These are phyloP conservation scores for Parus major DNA, from an alignment of 2,113 vertebrate species.

Conservation along the genomic window DNA sequence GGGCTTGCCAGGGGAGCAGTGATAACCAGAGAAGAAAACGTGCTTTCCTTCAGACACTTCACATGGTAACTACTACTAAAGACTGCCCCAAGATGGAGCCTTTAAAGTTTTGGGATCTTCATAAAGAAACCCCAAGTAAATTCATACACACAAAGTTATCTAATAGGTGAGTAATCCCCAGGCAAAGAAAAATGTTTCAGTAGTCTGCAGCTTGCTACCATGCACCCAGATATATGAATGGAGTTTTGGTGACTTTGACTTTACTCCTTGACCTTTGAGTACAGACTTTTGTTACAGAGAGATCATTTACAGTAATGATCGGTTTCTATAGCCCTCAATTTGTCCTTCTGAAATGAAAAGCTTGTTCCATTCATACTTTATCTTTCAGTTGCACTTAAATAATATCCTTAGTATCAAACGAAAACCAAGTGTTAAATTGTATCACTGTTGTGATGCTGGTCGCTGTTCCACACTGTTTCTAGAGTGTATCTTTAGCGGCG, in stretches of 20 bases:
- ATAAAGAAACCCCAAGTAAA: not conserved
- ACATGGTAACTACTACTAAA: not conserved
- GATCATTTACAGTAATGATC: not conserved
- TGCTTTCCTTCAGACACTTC: not conserved
- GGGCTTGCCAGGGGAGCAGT: rapidly evolving
- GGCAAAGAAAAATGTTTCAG: not conserved
- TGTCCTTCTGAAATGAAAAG: not conserved
- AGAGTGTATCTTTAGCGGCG: not conserved
- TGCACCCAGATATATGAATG: no score
- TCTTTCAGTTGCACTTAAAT: not conserved
- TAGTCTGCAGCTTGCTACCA: not conserved
- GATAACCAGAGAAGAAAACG: not conserved
- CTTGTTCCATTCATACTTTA: not conserved
- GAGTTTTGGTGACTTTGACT: not conserved
- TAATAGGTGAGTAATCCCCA: not conserved
- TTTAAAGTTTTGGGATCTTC: not conserved
- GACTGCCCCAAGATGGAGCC: not conserved
- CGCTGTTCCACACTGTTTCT: not conserved
- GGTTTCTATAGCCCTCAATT: not conserved
- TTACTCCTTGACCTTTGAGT: not conserved
- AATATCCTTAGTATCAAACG: not conserved
- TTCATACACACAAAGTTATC: not conserved
- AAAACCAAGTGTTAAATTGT: not conserved
- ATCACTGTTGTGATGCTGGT: not conserved
- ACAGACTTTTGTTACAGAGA: not conserved